Percentiles rank a stretch among this genome's conserved stretches.
Evolutionary conservation across 2,888 invertebrate species (phyloP).

Genomic region (Drosophila niveifrons): DNA sequence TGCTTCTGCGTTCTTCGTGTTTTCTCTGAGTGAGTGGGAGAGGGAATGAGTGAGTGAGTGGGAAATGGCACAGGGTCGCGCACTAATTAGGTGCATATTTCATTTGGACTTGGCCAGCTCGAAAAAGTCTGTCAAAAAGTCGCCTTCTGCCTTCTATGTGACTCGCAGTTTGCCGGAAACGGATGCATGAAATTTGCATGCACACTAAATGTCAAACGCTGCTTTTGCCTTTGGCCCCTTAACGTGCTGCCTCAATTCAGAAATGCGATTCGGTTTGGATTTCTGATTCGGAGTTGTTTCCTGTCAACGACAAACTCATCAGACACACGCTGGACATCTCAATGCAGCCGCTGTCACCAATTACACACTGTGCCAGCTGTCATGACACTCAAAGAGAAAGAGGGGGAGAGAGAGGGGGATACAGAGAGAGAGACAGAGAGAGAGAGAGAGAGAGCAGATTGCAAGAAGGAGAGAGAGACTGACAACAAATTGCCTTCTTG

Average conservation of each 20-base stretch:
- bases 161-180: conserved; percentile 40
- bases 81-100: conserved; percentile 69
- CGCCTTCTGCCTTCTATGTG: not conserved
- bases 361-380: conserved; percentile 29
- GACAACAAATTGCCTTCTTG: conserved; percentile 30
- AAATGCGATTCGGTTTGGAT: conserved; percentile 2
- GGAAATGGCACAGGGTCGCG: conserved; percentile 64
- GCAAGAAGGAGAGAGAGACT: not conserved
- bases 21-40: not conserved
- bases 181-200: conserved; percentile 65
- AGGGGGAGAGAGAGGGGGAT: not conserved
- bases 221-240: not conserved
- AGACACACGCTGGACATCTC: conserved; percentile 23
- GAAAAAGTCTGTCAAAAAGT: conserved; percentile 47
- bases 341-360: conserved; percentile 45
- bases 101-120: conserved; percentile 36
- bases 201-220: conserved; percentile 38
- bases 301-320: conserved; percentile 34
- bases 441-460: not conserved
- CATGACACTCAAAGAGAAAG: not conserved
- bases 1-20: conserved; percentile 25
- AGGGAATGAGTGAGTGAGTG: conserved; percentile 11
- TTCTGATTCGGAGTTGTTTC: conserved; percentile 33
- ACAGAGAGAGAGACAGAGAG: not conserved
- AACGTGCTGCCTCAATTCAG: not conserved